Evolutionary conservation across 1,140 invertebrate genomes (phyloP).

Genomic region (Papilio xuthus): DNA sequence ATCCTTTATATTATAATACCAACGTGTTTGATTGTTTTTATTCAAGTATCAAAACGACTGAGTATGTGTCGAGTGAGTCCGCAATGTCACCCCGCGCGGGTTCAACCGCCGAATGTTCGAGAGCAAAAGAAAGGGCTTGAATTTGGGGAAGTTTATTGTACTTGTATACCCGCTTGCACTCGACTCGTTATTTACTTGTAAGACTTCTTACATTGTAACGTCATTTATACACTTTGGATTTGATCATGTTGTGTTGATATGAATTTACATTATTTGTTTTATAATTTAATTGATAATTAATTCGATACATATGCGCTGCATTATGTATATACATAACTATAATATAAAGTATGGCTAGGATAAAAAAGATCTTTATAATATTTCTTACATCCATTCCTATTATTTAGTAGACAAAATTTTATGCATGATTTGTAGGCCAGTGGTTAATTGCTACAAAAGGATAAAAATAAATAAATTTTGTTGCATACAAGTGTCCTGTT

Average conservation of each 20-base stretch:
- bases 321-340: no score
- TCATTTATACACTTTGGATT: slow-evolving; percentile 4
- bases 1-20: neutral
- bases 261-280: neutral
- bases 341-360: no score
- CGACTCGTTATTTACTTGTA: slow-evolving; percentile 40
- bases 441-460: no score
- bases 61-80: slow-evolving; percentile 45
- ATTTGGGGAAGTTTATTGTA: slow-evolving; percentile 65
- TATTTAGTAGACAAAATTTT: neutral
- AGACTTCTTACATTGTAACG: slow-evolving; percentile 28
- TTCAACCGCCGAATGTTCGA: slow-evolving; percentile 70
- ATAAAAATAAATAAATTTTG: neutral
- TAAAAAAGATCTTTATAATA: no score
- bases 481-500: no score
- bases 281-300: neutral
- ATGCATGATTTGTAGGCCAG: neutral
- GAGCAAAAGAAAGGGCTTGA: slow-evolving; percentile 68
- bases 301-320: no score
- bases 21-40: neutral
- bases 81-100: slow-evolving; percentile 76
- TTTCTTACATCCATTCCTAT: no score
- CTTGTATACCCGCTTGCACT: slow-evolving; percentile 37
- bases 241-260: neutral
- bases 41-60: slow-evolving; percentile 56